A percentile compares a stretch with the other conserved stretches of the same genome.
Evolutionary conservation across 2,113 vertebrate genomes (phyloP).

Genomic region (Sander vitreus): DNA sequence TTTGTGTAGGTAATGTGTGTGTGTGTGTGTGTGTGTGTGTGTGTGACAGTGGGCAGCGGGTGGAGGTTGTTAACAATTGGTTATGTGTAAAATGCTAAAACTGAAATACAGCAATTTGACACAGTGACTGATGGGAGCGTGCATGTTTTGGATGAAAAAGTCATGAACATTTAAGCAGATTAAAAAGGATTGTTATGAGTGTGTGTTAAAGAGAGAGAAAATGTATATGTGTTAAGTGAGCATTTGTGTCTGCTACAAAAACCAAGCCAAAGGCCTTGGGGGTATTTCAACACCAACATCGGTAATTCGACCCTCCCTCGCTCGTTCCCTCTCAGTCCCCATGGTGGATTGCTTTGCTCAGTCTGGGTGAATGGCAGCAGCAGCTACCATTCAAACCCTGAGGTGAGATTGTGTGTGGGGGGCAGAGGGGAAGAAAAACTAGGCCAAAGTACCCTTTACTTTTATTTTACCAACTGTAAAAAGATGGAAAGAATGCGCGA

Average conservation of each 20-base stretch:
- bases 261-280: constrained; percentile 41
- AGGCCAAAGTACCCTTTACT: constrained; percentile 53
- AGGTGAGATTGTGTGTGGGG: constrained; percentile 23
- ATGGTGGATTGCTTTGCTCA: constrained; percentile 40
- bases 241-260: constrained; percentile 52
- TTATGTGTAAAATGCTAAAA: constrained; percentile 25
- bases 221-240: constrained; percentile 27
- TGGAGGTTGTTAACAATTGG: constrained; percentile 28
- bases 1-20: constrained; percentile 19
- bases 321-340: constrained; percentile 27
- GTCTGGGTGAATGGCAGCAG: constrained; percentile 74
- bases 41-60: constrained; percentile 9
- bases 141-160: constrained; percentile 2
- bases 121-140: background rate
- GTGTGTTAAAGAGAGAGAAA: background rate
- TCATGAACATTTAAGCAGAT: background rate
- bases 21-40: background rate
- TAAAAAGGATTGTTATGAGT: background rate
- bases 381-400: constrained; percentile 69
- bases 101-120: constrained; percentile 28
- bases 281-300: constrained; percentile 62
- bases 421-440: constrained; percentile 34
- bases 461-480: constrained; percentile 41
- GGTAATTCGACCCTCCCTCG: constrained; percentile 65
- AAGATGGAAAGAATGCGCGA: constrained; percentile 32